Base-by-base conservation (phyloP, 2,888 invertebrate genomes). In the Leucophora obtusa region DNA sequence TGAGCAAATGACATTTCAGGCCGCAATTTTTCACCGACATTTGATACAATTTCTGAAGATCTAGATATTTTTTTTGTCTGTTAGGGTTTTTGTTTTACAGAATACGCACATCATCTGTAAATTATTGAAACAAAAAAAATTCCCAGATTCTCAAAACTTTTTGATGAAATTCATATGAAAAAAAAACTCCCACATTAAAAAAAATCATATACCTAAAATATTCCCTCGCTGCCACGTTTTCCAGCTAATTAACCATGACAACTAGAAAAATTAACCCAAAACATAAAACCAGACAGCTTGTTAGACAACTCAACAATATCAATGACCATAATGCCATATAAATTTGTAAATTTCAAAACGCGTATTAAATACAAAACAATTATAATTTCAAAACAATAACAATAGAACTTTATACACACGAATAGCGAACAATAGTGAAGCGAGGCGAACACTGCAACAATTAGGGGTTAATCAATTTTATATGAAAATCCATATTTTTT, bases 391-490 rank as follows among this genome's bases (percentile, higher is more conserved):
- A 38, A 11, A 38, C 11, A 38, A 47, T 11, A 38, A 38, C 38
- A 38, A 38, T 14, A 47, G 18, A 78, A 71, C 72, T 72, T 53
- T 66, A 66, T 54, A 72, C 71, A 68, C 66, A 51, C 56, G 47
- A 71, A 8, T 6, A n/a, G 43, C 53, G 28, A n/a, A 1, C 18
- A 58, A 38, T 35, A 47, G 59, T 3, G 28, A 14, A 21, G 5
- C n/a, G 15, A 62, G 24, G 11, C 15, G 11, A 35, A 43, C 24
- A 14, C 7, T 33, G 47, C 69, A 73, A 73, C 70, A 74, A 60
- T 81, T 77, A 74, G 70, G 81, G 73, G 77, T 77, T 81, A 81
- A 81, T 62, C 73, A 77, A 66, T 66, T 66, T 38, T 9, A 9
- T 33, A 47, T 47, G n/a, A 47, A 47, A 47, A 47, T 47, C 4